phyloP scores from a whole-genome alignment of 2,113 vertebrate genomes.

The Diadophis punctatus region DNA sequence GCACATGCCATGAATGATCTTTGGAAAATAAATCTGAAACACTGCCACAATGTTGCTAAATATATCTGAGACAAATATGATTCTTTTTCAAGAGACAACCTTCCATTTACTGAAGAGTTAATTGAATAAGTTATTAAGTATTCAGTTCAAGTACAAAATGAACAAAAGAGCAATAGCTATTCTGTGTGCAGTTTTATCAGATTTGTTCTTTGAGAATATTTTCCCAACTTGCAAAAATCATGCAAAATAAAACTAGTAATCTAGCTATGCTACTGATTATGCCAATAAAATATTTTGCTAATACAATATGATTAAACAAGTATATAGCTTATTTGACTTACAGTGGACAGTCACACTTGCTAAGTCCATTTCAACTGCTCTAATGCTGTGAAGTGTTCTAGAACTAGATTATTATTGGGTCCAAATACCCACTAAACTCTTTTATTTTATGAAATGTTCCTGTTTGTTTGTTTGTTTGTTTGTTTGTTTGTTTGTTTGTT shows the following conservation, averaged over 20 bases:
- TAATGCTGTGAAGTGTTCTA: too few species aligned
- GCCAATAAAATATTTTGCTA: not conserved
- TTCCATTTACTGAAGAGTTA: not conserved
- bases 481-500: too few species aligned
- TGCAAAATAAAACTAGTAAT: not conserved
- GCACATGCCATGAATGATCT: not conserved
- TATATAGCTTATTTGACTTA: not conserved
- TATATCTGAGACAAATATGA: not conserved
- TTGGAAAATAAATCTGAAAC: not conserved
- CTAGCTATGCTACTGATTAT: not conserved
- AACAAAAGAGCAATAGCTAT: not conserved
- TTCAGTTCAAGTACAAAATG: not conserved
- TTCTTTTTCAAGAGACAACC: not conserved
- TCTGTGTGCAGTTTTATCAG: not conserved
- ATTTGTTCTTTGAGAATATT: not conserved
- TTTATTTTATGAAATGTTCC: not conserved
- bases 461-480: too few species aligned
- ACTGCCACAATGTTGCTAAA: not conserved
- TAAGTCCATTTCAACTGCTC: not conserved
- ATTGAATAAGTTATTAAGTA: not conserved
- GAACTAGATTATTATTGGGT: not conserved
- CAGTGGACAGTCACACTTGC: not conserved
- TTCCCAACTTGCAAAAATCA: not conserved
- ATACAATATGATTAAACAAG: not conserved
- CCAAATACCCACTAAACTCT: not conserved